phyloP scores from a whole-genome alignment of 2,113 vertebrate genomes.

The Hydrolagus affinis region DNA sequence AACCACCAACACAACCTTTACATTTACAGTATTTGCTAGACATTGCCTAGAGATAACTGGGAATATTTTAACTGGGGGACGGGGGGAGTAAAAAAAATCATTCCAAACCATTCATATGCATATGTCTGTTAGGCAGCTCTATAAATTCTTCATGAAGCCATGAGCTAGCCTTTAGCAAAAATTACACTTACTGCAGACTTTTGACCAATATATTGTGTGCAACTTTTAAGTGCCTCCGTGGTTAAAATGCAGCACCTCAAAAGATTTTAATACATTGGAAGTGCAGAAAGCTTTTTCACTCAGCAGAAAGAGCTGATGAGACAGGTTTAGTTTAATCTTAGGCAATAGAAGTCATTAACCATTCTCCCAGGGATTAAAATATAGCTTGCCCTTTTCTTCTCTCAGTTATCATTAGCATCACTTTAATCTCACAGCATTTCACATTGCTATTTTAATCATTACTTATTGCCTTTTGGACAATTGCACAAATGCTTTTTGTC shows the following conservation, averaged over 20 bases:
- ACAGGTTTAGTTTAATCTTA: slow-evolving; percentile 99
- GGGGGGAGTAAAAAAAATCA: slow-evolving; percentile 62
- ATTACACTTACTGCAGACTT: slow-evolving; percentile 79
- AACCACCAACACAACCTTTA: slow-evolving; percentile 16
- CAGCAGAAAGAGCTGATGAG: slow-evolving; percentile 99
- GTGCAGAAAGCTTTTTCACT: slow-evolving; percentile 89
- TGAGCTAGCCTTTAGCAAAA: slow-evolving; percentile 76
- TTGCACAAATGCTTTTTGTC: slow-evolving; percentile 96
- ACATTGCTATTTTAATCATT: slow-evolving; percentile 99
- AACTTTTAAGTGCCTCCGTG: slow-evolving; percentile 98
- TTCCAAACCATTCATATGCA: slow-evolving; percentile 91
- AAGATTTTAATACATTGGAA: slow-evolving; percentile 99
- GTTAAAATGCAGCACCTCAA: slow-evolving; percentile 99
- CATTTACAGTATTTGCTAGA: slow-evolving; percentile 39
- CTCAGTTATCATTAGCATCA: slow-evolving; percentile 99
- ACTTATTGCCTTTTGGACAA: slow-evolving; percentile 99
- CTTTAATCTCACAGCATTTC: slow-evolving; percentile 99
- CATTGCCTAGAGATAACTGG: slow-evolving; percentile 41
- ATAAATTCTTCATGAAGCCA: slow-evolving; percentile 79
- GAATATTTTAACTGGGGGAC: slow-evolving; percentile 52
- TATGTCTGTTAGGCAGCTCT: slow-evolving; percentile 80
- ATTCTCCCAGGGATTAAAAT: slow-evolving; percentile 99
- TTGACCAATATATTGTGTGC: slow-evolving; percentile 85
- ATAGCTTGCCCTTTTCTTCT: slow-evolving; percentile 99
- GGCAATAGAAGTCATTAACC: slow-evolving; percentile 99